phyloP scores from a whole-genome alignment of 2,888 invertebrate species.

The Microchrysa polita region DNA sequence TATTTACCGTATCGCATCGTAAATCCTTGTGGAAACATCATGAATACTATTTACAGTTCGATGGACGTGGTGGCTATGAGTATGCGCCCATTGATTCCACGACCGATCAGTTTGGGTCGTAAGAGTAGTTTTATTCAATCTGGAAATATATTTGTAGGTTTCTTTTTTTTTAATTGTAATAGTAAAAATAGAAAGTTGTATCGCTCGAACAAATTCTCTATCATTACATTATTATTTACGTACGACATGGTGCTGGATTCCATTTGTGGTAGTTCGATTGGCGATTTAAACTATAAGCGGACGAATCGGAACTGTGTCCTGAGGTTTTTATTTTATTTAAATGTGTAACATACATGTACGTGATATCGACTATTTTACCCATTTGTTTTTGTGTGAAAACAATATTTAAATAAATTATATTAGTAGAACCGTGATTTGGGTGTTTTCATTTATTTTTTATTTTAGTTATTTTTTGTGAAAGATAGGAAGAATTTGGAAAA shows the following conservation, averaged over 20 bases:
- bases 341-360: too few species aligned
- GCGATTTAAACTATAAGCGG: too few species aligned
- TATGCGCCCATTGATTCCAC: slow-evolving; percentile 87
- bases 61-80: slow-evolving; percentile 90
- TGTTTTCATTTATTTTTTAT: too few species aligned
- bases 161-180: slow-evolving; percentile 16
- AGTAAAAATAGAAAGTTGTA: slow-evolving; percentile 7
- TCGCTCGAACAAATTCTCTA: background rate
- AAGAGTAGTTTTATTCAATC: slow-evolving; percentile 60
- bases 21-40: slow-evolving; percentile 98
- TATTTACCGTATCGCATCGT: slow-evolving; percentile 97
- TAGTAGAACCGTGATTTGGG: too few species aligned
- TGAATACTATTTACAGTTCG: slow-evolving; percentile 95
- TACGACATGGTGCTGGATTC: slow-evolving; percentile 19
- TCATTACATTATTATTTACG: slow-evolving; percentile 1
- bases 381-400: too few species aligned
- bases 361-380: too few species aligned
- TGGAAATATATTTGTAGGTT: background rate
- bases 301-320: too few species aligned
- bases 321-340: too few species aligned
- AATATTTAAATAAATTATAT: too few species aligned
- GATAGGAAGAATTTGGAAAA: too few species aligned
- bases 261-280: too few species aligned
- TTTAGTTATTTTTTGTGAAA: too few species aligned
- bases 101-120: slow-evolving; percentile 94